Evolutionary conservation across 2,113 vertebrate species (phyloP).

Genomic region (Petaurus breviceps): DNA sequence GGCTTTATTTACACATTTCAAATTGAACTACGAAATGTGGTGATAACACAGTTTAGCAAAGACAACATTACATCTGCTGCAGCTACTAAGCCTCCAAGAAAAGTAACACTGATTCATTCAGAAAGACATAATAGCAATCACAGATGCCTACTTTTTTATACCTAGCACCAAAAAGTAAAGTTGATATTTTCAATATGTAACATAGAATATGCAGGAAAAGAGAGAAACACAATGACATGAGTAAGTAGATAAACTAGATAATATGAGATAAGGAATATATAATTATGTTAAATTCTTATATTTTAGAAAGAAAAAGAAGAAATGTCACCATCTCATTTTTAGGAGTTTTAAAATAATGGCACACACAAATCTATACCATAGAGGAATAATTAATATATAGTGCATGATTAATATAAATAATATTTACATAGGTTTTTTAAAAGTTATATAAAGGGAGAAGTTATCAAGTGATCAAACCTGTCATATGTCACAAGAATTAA

Average conservation of each 20-base stretch:
- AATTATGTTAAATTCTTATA: neutral
- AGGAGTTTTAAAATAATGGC: neutral
- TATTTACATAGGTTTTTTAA: neutral
- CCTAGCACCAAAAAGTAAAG: neutral
- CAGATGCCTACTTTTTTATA: neutral
- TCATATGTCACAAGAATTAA: neutral
- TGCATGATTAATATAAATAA: neutral
- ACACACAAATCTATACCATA: neutral
- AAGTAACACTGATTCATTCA: slow-evolving; percentile 59
- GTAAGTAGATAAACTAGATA: neutral
- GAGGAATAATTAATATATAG: neutral
- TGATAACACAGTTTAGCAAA: slow-evolving; percentile 82
- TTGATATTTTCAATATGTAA: neutral
- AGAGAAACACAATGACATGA: neutral
- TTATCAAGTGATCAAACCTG: neutral
- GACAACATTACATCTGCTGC: slow-evolving; percentile 75
- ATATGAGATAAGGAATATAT: neutral
- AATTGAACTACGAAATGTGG: slow-evolving; percentile 78
- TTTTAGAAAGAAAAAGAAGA: slow-evolving; percentile 4
- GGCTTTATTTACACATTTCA: slow-evolving; percentile 88
- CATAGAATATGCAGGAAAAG: neutral
- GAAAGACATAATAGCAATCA: slow-evolving; percentile 37
- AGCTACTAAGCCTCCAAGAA: slow-evolving; percentile 53
- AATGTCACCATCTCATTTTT: neutral
- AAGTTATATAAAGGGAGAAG: neutral